phyloP scores from a whole-genome alignment of 2,797 vertebrate genomes.

The Esox lucius region DNA sequence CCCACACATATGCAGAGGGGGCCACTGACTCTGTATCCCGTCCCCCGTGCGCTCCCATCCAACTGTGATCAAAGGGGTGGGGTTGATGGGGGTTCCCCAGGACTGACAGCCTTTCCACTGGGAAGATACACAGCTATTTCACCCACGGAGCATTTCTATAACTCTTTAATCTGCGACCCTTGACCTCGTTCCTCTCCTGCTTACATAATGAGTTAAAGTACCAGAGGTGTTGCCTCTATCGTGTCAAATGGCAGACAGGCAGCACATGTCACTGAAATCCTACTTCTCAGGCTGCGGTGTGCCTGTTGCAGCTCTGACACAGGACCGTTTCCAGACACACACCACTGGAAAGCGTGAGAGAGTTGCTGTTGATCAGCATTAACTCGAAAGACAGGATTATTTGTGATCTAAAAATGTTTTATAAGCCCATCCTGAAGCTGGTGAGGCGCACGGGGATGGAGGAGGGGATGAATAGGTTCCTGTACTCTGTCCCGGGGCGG shows the following conservation, averaged over 20 bases:
- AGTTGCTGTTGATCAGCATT: slow-evolving; percentile 54
- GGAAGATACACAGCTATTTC: slow-evolving; percentile 21
- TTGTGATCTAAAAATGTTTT: slow-evolving; percentile 66
- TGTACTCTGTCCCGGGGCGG: slow-evolving; percentile 73
- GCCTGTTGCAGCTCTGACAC: slow-evolving; percentile 38
- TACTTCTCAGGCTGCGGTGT: slow-evolving; percentile 35
- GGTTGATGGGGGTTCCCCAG: slow-evolving; percentile 14
- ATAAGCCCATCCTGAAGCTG: slow-evolving; percentile 64
- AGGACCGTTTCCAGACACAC: slow-evolving; percentile 41
- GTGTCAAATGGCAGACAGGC: neutral
- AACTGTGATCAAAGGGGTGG: slow-evolving; percentile 1
- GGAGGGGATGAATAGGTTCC: slow-evolving; percentile 78
- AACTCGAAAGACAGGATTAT: slow-evolving; percentile 62
- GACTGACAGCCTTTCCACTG: slow-evolving; percentile 20
- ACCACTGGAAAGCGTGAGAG: slow-evolving; percentile 46
- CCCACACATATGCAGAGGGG: neutral
- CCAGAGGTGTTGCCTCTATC: slow-evolving; percentile 24
- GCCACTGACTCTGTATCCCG: slow-evolving; percentile 17
- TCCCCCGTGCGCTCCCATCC: neutral
- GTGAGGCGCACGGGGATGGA: slow-evolving; percentile 53
- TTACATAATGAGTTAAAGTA: slow-evolving; percentile 41
- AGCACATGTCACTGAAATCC: slow-evolving; percentile 9
- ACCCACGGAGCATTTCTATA: slow-evolving; percentile 29
- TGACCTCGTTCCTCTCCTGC: slow-evolving; percentile 16
- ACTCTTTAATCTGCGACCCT: slow-evolving; percentile 30